Conservation (phyloP, 2,888 invertebrate genomes). For the Patella pellucida region DNA sequence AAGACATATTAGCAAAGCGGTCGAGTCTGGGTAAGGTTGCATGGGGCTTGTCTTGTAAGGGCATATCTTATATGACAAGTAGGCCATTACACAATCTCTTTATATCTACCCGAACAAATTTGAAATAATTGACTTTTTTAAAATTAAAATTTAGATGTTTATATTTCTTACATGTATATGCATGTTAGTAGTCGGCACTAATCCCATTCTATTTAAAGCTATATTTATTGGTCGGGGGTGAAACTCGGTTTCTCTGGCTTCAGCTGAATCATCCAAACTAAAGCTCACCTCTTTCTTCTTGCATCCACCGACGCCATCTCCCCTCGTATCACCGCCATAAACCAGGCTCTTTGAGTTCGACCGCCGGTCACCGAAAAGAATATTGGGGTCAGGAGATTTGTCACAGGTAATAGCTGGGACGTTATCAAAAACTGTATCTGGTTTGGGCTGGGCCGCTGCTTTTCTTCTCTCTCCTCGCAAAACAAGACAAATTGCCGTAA, state of each 20-base stretch:
- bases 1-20: no score
- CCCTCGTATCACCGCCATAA: neutral
- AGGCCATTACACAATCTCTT: no score
- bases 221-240: neutral
- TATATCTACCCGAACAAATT: no score
- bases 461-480: slow-evolving; percentile 32
- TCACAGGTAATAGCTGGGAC: neutral
- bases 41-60: no score
- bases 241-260: neutral
- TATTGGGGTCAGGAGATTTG: slow-evolving; percentile 8
- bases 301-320: neutral
- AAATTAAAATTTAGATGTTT: no score
- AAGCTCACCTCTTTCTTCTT: slow-evolving; percentile 41
- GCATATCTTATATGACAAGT: no score
- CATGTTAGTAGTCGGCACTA: neutral
- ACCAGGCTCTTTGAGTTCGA: neutral
- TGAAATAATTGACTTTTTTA: no score
- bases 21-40: no score
- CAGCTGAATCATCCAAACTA: slow-evolving; percentile 29
- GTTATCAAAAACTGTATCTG: slow-evolving; percentile 22
- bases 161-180: neutral
- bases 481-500: slow-evolving; percentile 37
- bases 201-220: neutral
- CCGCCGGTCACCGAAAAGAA: slow-evolving; percentile 8
- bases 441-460: slow-evolving; percentile 1